Conservation (phyloP, 1,140 invertebrate species). For the Apis florea region DNA sequence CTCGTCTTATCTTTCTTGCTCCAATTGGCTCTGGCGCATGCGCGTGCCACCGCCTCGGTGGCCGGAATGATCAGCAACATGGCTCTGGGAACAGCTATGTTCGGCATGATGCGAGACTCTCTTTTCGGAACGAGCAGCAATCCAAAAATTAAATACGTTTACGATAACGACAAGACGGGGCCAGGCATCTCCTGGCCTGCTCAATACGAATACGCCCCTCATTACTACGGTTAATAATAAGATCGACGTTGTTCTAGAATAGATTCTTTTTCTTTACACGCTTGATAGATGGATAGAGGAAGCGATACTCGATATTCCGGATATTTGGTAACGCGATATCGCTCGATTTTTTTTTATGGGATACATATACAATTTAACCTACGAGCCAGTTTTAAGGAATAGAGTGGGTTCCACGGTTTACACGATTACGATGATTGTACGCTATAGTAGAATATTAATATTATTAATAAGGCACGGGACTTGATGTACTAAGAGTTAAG, state of each 20-base stretch:
- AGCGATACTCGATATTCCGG: background rate
- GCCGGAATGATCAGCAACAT: conserved; percentile 76
- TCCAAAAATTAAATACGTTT: conserved; percentile 75
- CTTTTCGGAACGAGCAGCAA: conserved; percentile 68
- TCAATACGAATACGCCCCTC: conserved; percentile 1
- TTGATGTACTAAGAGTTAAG: conserved; percentile 5
- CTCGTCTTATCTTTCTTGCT: conserved; percentile 69
- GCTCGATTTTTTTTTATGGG: background rate
- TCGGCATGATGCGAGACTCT: conserved; percentile 74
- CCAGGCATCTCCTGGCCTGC: conserved; percentile 72
- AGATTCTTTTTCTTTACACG: background rate
- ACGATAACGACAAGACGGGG: conserved; percentile 71
- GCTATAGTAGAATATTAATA: conserved; percentile 2
- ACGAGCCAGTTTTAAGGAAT: background rate
- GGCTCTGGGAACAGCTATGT: conserved; percentile 73
- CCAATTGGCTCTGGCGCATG: conserved; percentile 73
- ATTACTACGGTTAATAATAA: conserved; percentile 32
- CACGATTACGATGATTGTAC: background rate
- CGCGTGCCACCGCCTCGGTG: conserved; percentile 73
- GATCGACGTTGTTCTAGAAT: background rate
- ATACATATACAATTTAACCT: too few relatives aligned
- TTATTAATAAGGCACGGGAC: conserved; percentile 12
- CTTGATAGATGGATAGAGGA: background rate
- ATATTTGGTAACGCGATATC: conserved; percentile 1
- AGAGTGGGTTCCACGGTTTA: conserved; percentile 14